These are phyloP conservation scores for Nycticorax nycticorax DNA, from an alignment of 2,113 vertebrate species.

Conservation along the genomic window DNA sequence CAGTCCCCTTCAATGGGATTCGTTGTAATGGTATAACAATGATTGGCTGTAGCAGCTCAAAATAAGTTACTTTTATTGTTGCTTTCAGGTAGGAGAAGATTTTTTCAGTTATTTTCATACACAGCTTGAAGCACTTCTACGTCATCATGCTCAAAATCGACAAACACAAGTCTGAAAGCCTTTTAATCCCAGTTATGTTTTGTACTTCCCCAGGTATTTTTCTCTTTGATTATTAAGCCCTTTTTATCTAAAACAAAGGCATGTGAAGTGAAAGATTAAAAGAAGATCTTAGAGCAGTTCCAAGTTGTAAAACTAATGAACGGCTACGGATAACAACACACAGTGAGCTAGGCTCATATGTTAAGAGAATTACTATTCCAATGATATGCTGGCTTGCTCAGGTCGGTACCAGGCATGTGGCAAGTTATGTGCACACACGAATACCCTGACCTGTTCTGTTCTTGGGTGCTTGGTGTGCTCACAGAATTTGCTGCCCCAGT, in stretches of 20 bases:
- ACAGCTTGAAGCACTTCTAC: neutral
- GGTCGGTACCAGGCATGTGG: neutral
- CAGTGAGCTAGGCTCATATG: neutral
- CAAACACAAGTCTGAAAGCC: neutral
- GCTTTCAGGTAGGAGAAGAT: neutral
- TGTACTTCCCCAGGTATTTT: neutral
- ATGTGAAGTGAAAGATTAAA: neutral
- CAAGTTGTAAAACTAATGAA: neutral
- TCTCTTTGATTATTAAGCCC: neutral
- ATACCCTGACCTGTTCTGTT: neutral
- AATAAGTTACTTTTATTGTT: neutral
- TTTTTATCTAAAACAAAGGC: neutral
- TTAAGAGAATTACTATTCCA: neutral
- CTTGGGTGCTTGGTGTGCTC: neutral
- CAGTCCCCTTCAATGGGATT: neutral
- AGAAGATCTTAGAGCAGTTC: neutral
- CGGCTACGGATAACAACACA: neutral
- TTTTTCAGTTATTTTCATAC: neutral
- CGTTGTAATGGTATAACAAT: neutral
- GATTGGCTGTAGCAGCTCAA: neutral
- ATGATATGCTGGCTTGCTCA: neutral
- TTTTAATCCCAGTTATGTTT: neutral
- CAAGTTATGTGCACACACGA: neutral
- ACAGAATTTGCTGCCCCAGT: neutral
- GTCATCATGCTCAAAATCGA: neutral